Evolutionary conservation across 2,888 invertebrate genomes (phyloP).

Genomic region (Cyaniris semiargus): DNA sequence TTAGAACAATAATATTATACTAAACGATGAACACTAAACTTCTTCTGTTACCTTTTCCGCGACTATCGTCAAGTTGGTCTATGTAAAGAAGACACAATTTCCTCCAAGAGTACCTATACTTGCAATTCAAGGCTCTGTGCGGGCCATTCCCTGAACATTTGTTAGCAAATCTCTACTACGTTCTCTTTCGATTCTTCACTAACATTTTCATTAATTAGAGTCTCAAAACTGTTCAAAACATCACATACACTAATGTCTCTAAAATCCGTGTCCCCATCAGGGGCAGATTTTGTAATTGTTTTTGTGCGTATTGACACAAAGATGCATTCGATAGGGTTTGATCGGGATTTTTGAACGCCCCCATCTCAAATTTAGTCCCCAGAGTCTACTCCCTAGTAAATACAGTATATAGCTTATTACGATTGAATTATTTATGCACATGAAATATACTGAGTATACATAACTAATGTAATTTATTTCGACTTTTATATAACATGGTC

Average conservation of each 20-base stretch:
- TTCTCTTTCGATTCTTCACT: neutral
- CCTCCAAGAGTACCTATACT: no score
- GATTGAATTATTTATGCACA: slow-evolving; percentile 63
- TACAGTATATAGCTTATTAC: slow-evolving; percentile 59
- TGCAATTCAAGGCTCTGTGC: no score
- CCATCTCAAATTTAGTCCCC: slow-evolving; percentile 65
- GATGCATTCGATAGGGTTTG: slow-evolving; percentile 49
- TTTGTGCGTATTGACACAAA: slow-evolving; percentile 40
- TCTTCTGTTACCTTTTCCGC: no score
- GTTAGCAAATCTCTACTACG: no score
- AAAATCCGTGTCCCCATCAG: neutral
- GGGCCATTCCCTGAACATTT: no score
- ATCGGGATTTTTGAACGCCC: slow-evolving; percentile 67
- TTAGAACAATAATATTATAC: no score
- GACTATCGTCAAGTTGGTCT: no score
- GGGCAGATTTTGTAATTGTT: slow-evolving; percentile 19
- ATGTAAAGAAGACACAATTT: no score
- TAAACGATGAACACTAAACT: no score
- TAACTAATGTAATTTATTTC: slow-evolving; percentile 46
- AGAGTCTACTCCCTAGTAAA: slow-evolving; percentile 61
- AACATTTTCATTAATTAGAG: neutral
- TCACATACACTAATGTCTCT: neutral
- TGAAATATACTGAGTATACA: slow-evolving; percentile 50
- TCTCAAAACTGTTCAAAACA: neutral
- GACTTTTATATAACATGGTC: neutral